Conservation (phyloP, 2,113 vertebrate species). For the Agelaius tricolor region DNA sequence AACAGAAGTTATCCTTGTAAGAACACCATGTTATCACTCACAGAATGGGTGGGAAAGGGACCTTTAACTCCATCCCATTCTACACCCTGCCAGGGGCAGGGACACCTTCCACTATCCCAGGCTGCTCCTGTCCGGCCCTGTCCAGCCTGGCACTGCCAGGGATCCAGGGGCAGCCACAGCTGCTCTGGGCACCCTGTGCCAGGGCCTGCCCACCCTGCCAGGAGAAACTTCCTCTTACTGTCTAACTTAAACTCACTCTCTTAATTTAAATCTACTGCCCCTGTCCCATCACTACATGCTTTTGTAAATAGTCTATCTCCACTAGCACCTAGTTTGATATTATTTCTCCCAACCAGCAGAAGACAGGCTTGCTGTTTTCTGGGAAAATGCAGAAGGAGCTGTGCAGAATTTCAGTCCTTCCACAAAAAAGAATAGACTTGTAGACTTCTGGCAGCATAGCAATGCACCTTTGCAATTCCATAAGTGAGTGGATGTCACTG, state of each 20-base stretch:
- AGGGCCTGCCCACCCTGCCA: not conserved
- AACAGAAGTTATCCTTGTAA: not conserved
- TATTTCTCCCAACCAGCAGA: not conserved
- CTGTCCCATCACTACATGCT: not conserved
- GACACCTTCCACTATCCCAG: not conserved
- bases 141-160: not conserved
- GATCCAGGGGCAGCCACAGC: not conserved
- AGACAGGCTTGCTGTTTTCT: not conserved
- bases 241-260: not conserved
- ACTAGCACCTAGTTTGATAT: not conserved
- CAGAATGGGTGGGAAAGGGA: not conserved
- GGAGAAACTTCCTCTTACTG: not conserved
- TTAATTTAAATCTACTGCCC: not conserved
- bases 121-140: not conserved
- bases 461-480: not conserved
- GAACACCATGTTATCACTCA: not conserved
- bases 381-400: not conserved
- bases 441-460: not conserved
- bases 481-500: not conserved
- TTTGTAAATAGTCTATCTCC: not conserved
- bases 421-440: not conserved
- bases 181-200: not conserved
- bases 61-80: not conserved
- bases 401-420: not conserved
- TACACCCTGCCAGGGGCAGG: not conserved